Conservation (phyloP, 1,140 invertebrate species). For the Onthophagus taurus region DNA sequence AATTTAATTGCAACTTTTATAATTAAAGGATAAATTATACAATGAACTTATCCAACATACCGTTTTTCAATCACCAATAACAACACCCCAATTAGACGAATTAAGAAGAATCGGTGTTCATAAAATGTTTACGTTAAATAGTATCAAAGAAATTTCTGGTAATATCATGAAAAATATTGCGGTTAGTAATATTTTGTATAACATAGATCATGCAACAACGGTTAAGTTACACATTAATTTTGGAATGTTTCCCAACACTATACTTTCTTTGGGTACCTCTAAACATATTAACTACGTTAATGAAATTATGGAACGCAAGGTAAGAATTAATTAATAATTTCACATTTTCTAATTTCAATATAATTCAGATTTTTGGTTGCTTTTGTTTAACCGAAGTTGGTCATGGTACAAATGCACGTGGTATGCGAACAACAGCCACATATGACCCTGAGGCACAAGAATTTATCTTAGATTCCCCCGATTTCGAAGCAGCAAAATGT, state of each 20-base stretch:
- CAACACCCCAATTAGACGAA: conserved; percentile 45
- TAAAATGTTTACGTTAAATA: conserved; percentile 50
- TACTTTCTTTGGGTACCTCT: conserved; percentile 65
- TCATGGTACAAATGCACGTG: conserved; percentile 89
- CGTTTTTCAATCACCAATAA: conserved; percentile 9
- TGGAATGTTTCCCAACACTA: conserved; percentile 50
- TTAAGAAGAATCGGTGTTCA: conserved; percentile 49
- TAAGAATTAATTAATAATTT: conserved; percentile 30
- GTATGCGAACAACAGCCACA: conserved; percentile 82
- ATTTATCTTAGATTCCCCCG: conserved; percentile 83
- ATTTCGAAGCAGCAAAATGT: conserved; percentile 91
- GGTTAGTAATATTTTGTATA: conserved; percentile 36
- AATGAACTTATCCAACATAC: conserved; percentile 19
- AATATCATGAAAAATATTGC: conserved; percentile 18
- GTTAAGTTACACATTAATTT: conserved; percentile 21
- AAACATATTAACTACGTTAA: conserved; percentile 60
- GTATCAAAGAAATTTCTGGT: conserved; percentile 40
- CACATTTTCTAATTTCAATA: background rate
- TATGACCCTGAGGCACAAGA: conserved; percentile 67
- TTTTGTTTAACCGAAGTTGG: conserved; percentile 88
- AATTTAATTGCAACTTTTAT: too few species aligned
- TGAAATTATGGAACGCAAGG: conserved; percentile 55
- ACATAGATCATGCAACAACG: conserved; percentile 15
- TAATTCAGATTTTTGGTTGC: conserved; percentile 57
- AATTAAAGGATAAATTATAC: conserved; percentile 21